Evolutionary conservation across 2,113 vertebrate species (phyloP).

Genomic region (Camelus dromedarius): DNA sequence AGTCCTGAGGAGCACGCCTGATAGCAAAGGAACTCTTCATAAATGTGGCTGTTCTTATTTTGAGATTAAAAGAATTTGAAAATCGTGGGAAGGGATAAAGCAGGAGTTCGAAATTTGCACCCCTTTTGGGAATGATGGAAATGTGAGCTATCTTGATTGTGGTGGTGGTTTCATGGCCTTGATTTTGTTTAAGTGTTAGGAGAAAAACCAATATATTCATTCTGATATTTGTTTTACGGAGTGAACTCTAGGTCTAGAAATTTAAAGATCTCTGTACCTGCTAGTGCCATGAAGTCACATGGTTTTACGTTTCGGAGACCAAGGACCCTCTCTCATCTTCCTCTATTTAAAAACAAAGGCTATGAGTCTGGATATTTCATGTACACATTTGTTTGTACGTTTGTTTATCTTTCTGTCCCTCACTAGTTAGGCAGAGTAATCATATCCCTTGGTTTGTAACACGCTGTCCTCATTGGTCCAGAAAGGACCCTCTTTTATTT

Average conservation of each 20-base stretch:
- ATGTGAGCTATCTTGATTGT: too few species aligned
- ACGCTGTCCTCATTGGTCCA: background rate
- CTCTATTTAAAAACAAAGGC: background rate
- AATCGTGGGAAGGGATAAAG: background rate
- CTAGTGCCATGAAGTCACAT: too few species aligned
- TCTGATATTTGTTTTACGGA: background rate
- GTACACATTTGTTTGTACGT: background rate
- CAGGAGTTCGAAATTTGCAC: too few species aligned
- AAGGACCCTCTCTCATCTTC: background rate
- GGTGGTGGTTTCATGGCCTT: background rate
- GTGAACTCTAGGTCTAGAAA: background rate
- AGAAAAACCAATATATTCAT: background rate
- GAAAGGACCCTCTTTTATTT: background rate
- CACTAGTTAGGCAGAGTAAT: background rate
- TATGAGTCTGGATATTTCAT: background rate
- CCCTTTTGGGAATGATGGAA: too few species aligned
- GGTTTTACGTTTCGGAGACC: background rate
- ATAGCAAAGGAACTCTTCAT: too few species aligned
- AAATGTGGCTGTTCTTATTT: background rate
- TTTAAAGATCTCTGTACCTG: background rate
- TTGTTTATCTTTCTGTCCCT: background rate
- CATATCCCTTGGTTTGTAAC: background rate
- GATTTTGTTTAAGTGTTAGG: background rate
- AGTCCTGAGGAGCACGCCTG: background rate
- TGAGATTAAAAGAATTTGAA: background rate